Evolutionary conservation across 1,140 invertebrate genomes (phyloP).

Genomic region (Calliopsis andreniformis): DNA sequence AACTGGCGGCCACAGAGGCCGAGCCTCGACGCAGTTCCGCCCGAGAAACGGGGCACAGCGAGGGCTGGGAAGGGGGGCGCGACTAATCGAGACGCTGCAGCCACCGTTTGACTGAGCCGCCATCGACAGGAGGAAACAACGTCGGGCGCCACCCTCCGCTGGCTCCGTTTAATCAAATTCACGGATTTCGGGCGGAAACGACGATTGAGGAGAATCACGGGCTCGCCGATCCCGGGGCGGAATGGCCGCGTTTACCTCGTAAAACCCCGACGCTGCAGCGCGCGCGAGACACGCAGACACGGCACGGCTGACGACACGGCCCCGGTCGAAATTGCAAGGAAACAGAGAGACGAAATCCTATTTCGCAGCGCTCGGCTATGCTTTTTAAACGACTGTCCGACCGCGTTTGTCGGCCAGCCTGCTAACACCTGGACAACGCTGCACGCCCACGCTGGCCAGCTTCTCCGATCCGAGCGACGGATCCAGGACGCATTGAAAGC

Average conservation of each 20-base stretch:
- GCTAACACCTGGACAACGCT: too few relatives aligned
- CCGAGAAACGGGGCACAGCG: too few relatives aligned
- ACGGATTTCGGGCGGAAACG: constrained; percentile 24
- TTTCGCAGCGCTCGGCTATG: not conserved
- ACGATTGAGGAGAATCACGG: constrained; percentile 23
- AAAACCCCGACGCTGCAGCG: constrained; percentile 14
- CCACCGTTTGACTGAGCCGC: constrained; percentile 4
- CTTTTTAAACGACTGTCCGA: constrained; percentile 29
- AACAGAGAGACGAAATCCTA: constrained; percentile 21
- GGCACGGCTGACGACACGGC: not conserved
- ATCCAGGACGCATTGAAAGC: constrained; percentile 17
- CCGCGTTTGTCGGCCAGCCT: constrained; percentile 17
- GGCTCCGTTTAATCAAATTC: constrained; percentile 39
- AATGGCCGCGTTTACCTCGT: constrained; percentile 31
- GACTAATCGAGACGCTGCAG: too few relatives aligned
- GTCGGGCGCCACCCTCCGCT: not conserved
- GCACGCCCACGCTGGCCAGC: not conserved
- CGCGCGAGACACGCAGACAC: not conserved
- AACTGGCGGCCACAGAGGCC: not conserved
- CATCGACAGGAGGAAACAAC: not conserved
- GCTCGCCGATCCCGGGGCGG: not conserved
- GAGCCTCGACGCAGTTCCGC: not conserved
- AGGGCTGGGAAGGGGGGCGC: too few relatives aligned
- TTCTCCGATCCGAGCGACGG: constrained; percentile 20
- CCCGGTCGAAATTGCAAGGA: not conserved